phyloP scores from a whole-genome alignment of 2,113 vertebrate species.

The Mugil cephalus region DNA sequence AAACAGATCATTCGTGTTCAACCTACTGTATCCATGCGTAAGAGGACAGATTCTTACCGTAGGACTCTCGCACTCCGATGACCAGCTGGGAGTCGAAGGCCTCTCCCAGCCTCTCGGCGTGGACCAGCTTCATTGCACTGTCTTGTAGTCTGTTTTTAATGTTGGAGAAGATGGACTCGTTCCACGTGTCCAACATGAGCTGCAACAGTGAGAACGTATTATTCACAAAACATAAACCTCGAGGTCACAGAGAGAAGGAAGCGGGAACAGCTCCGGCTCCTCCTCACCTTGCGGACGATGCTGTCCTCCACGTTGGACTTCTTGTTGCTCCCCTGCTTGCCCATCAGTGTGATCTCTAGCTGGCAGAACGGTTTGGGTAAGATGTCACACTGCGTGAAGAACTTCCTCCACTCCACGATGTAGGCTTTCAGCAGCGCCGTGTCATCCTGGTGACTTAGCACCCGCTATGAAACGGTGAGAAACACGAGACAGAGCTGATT shows the following conservation, averaged over 20 bases:
- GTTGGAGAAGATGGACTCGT: conserved; percentile 99
- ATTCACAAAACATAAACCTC: too few relatives aligned
- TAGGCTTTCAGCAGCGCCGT: conserved; percentile 97
- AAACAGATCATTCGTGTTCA: too few relatives aligned
- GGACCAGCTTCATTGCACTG: conserved; percentile 99
- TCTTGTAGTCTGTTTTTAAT: conserved; percentile 98
- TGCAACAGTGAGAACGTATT: conserved; percentile 53
- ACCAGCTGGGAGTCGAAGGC: conserved; percentile 99
- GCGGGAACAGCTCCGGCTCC: neutral
- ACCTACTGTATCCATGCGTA: too few relatives aligned
- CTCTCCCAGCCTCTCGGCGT: conserved; percentile 96
- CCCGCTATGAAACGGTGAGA: conserved; percentile 83
- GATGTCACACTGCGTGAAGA: conserved; percentile 89
- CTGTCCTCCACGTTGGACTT: conserved; percentile 98
- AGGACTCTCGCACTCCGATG: conserved; percentile 97
- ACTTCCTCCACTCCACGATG: conserved; percentile 98
- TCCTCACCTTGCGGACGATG: conserved; percentile 95
- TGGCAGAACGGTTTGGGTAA: conserved; percentile 96
- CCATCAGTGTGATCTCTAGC: conserved; percentile 94
- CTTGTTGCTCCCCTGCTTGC: conserved; percentile 98
- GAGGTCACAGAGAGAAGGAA: too few relatives aligned
- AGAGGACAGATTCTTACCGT: conserved; percentile 85
- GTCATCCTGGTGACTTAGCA: conserved; percentile 98
- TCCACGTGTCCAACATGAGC: conserved; percentile 99
- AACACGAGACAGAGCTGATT: neutral